Base-by-base conservation (phyloP, 1,140 invertebrate species). In the Eufriesea mexicana region DNA sequence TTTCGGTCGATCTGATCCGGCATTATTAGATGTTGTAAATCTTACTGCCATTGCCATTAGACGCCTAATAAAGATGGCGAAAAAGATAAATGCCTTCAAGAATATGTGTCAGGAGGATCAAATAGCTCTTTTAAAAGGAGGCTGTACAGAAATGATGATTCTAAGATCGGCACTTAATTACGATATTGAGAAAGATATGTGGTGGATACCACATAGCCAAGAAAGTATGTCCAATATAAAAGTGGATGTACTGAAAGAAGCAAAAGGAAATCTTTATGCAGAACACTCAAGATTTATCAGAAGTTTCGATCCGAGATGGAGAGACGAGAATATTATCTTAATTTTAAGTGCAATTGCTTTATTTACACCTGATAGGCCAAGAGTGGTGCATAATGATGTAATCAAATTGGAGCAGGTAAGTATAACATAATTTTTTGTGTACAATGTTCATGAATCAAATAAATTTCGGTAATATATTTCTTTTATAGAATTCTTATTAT, bases 21-120 rank as follows among this genome's bases (percentile, higher is more conserved):
- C 96, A 55, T 92, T 98, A 2, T 94, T 98, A 66, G 97, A 97
- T 88, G 96, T 98, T 9, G 97, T 98, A 70, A 98, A 98, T 94
- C 95, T 99, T 90, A 98, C 98, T 1, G 98, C 98, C 6, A 96
- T 98, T 78, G 98, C 98, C 6, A 98, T 99, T 85, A 94, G 98
- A 77, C 95, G 98, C 57, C 94, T 99, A 35, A 98, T 99, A 87
- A 98, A 98, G 93, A 98, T 98, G 97, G 97, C 97, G 0, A 98
- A 98, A 90, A 97, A 97, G 92, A 97, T 98, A 57, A 96, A 96
- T 86, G 97, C 96, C 42, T 99, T 98, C 92, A 98, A 97, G 92
- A 98, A 96, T 90, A 97, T 98, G 96, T 98, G 97, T 90, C 97
- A 98, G 91, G 97, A 98, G 89, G 98, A 98, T 94, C 98, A 98